Evolutionary conservation across 2,797 vertebrate species (phyloP), one percentile per base, ranked within the genome.

Genomic region (Ceryle rudis): DNA sequence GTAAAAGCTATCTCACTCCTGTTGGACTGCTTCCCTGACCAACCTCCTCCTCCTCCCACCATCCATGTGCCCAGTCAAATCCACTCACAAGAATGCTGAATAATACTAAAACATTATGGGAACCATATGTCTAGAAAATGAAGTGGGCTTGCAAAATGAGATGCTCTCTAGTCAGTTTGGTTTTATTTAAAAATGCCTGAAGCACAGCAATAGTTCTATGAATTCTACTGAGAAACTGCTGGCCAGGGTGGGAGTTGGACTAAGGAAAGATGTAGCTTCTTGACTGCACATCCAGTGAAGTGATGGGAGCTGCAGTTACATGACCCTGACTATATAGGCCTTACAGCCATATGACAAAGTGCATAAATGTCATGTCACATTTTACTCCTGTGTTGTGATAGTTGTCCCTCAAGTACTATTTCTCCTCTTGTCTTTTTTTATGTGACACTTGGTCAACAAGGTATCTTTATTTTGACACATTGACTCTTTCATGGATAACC

Each of bases 31-130:
- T 79, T 95, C 33, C 54, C 47, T 49, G 73, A 91, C 89, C 66
- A 94, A 14, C 83, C 91, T 96, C 87, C 93, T 96, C 58, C 75
- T 96, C 94, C 95, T 95, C 97, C 96, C 72, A 97, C 95, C 60
- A 89, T 58, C 96, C 97, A 96, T 96, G 96, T 97, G 91, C 85
- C 95, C 89, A 96, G 81, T 88, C 86, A 90, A 80, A 95, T 95
- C 70, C 65, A 83, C 62, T 86, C 62, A 71, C 33, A 95, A 62
- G 81, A 95, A 69, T 0, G 14, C 88, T 89, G 82, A 71, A 92
- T 77, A 93, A 95, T 72, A 52, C 77, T 89, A 79, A 93, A 97
- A 85, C 44, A 39, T 94, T 92, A 93, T 75, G 86, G 75, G 80
- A 97, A 81, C 65, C 87, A 86, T 88, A 95, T 97, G 82, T 55